phyloP scores from a whole-genome alignment of 2,888 invertebrate genomes.

The Branchipolynoe longqiensis region DNA sequence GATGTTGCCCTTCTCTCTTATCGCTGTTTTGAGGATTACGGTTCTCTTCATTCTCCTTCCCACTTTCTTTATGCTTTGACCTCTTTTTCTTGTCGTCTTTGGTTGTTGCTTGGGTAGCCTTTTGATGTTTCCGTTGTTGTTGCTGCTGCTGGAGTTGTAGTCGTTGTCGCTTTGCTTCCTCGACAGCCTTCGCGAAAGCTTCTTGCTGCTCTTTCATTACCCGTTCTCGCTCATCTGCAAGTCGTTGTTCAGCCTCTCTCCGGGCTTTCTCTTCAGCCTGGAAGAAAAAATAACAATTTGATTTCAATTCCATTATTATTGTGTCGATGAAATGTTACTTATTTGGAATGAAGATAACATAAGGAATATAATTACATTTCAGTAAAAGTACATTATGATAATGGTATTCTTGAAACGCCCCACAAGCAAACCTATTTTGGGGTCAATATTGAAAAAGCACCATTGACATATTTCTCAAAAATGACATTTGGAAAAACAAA shows the following conservation, averaged over 20 bases:
- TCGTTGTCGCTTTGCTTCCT: slow-evolving; percentile 52
- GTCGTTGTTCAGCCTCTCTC: slow-evolving; percentile 46
- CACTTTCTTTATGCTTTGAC: slow-evolving; percentile 61
- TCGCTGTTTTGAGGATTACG: not conserved
- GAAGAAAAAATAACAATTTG: slow-evolving; percentile 42
- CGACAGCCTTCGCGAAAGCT: not conserved
- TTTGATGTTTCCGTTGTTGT: slow-evolving; percentile 50
- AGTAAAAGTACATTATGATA: no score
- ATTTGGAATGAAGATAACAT: no score
- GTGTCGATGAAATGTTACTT: no score
- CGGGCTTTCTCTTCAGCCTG: slow-evolving; percentile 76
- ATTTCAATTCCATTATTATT: no score
- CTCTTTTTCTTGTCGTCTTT: slow-evolving; percentile 59
- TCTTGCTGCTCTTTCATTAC: not conserved
- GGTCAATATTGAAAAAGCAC: no score
- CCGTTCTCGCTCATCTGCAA: slow-evolving; percentile 38
- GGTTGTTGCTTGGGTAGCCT: slow-evolving; percentile 57
- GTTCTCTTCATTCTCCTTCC: slow-evolving; percentile 51
- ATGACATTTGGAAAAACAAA: no score
- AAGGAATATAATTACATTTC: no score
- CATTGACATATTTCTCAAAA: no score
- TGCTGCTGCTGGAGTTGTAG: slow-evolving; percentile 50
- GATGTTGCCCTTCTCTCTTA: not conserved
- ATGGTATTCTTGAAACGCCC: no score
- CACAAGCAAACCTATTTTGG: no score